These are phyloP conservation scores for Siphlonurus alternatus DNA, from an alignment of 2,888 invertebrate genomes.

Conservation along the genomic window DNA sequence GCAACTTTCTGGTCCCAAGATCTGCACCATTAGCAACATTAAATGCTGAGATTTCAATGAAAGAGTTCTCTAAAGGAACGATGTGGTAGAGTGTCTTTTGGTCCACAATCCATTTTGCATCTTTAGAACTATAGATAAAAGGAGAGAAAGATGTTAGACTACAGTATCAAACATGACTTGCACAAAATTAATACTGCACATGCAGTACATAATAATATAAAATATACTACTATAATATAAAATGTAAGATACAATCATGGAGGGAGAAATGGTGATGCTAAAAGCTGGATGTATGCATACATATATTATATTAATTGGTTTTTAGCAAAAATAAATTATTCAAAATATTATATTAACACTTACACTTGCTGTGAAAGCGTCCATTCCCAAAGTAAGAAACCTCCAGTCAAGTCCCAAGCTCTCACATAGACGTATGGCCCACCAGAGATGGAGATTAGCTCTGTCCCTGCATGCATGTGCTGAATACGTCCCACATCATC, in stretches of 20 bases:
- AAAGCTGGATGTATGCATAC: too few species aligned
- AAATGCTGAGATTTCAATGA: conserved; percentile 47
- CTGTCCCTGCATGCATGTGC: conserved; percentile 41
- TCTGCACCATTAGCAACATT: conserved; percentile 38
- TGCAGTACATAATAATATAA: too few species aligned
- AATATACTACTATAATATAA: too few species aligned
- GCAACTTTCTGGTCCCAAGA: conserved; percentile 36
- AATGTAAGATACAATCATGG: too few species aligned
- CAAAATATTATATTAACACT: too few species aligned
- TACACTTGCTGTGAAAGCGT: conserved; percentile 13
- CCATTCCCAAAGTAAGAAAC: conserved; percentile 27
- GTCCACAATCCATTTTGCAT: conserved; percentile 25
- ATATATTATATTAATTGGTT: too few species aligned
- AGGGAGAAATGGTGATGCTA: too few species aligned
- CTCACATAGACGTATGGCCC: conserved; percentile 51
- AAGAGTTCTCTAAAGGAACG: conserved; percentile 39
- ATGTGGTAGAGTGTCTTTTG: conserved; percentile 34
- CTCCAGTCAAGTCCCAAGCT: conserved; percentile 61
- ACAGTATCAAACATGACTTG: background rate
- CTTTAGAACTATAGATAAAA: conserved; percentile 20
- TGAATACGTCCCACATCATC: conserved; percentile 44
- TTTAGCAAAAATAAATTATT: too few species aligned
- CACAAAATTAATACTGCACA: background rate
- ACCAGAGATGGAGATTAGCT: conserved; percentile 61
- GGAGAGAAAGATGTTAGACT: conserved; percentile 9